Conservation (phyloP, 1,140 invertebrate genomes). For the Drosophila cardini region DNA sequence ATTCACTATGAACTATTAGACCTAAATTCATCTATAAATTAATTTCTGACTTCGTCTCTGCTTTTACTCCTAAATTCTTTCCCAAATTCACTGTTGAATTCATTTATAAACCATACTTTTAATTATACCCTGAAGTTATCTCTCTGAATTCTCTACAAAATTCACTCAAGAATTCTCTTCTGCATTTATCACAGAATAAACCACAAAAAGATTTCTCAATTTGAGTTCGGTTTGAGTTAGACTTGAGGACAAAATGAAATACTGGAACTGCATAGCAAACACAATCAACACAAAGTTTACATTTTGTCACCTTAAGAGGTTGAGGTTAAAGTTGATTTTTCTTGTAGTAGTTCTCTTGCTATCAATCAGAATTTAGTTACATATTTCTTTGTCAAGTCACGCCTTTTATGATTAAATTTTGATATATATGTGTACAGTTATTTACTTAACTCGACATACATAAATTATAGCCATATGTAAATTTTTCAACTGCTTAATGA, state of each 20-base stretch:
- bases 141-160: too few species aligned
- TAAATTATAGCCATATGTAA: conserved; percentile 75
- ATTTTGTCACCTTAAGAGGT: conserved; percentile 26
- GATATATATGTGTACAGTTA: conserved; percentile 14
- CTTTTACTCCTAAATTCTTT: too few species aligned
- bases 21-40: too few species aligned
- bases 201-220: conserved; percentile 66
- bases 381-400: neutral
- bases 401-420: conserved; percentile 10
- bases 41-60: too few species aligned
- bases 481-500: conserved; percentile 84
- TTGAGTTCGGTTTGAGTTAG: conserved; percentile 69
- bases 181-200: too few species aligned
- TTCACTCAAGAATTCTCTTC: too few species aligned
- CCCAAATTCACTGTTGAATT: too few species aligned
- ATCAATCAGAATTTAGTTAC: conserved; percentile 1
- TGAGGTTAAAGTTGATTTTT: conserved; percentile 7
- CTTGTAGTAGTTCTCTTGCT: conserved; percentile 1
- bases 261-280: conserved; percentile 50
- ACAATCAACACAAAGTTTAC: conserved; percentile 34
- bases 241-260: conserved; percentile 78
- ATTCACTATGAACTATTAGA: too few species aligned
- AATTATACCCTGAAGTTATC: too few species aligned
- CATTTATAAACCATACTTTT: too few species aligned
- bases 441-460: conserved; percentile 38